Conservation (phyloP, 2,113 vertebrate genomes). For the Pelobates fuscus region DNA sequence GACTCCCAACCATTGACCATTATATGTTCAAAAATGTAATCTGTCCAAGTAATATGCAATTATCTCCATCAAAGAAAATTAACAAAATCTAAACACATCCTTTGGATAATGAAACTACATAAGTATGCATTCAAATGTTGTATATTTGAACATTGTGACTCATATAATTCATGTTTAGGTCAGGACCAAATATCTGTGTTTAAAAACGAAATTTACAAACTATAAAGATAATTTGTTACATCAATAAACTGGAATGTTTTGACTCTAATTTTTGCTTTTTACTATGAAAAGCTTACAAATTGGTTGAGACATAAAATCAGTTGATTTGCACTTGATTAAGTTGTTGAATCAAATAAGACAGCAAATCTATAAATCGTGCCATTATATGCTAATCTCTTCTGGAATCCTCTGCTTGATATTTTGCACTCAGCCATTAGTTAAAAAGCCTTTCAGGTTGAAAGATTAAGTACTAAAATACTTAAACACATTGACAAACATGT, state of each 20-base stretch:
- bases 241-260: not conserved
- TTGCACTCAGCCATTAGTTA: constrained; percentile 30
- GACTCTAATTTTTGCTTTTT: constrained; percentile 10
- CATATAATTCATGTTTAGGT: too few relatives aligned
- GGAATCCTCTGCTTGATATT: constrained; percentile 38
- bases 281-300: constrained; percentile 27
- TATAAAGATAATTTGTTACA: too few relatives aligned
- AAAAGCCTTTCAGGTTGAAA: constrained; percentile 31
- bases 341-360: constrained; percentile 31
- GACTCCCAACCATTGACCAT: too few relatives aligned
- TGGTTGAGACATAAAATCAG: constrained; percentile 8
- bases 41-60: too few relatives aligned
- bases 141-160: too few relatives aligned
- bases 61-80: too few relatives aligned
- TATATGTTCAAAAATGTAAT: too few relatives aligned
- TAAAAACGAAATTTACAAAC: too few relatives aligned
- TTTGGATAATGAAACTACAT: too few relatives aligned
- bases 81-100: too few relatives aligned
- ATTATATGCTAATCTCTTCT: constrained; percentile 42
- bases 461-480: constrained; percentile 32
- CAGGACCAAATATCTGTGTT: too few relatives aligned
- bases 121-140: too few relatives aligned
- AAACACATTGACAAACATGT: constrained; percentile 7
- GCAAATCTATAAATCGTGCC: constrained; percentile 32
- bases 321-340: constrained; percentile 41